Percentiles rank a stretch among this genome's conserved stretches.
Conservation (phyloP, 2,888 invertebrate genomes). For the Sarcophaga caerulescens region DNA sequence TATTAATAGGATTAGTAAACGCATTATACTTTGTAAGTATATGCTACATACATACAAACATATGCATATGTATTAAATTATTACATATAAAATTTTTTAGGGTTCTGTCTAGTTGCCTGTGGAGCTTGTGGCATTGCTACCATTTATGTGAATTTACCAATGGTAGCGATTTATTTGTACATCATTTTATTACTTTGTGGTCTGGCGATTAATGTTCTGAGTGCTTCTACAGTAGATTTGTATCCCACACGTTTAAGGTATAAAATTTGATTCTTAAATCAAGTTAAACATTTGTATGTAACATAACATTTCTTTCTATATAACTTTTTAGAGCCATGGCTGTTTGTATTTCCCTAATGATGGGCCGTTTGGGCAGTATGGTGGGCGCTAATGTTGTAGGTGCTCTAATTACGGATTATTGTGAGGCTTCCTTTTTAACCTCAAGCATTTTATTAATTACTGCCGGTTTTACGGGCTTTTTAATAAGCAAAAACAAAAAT, state of each 20-base stretch:
- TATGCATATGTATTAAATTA: background rate
- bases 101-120: conserved; percentile 71
- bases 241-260: conserved; percentile 79
- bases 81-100: conserved; percentile 57
- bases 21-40: conserved; percentile 74
- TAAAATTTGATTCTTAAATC: background rate
- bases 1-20: conserved; percentile 75
- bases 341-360: conserved; percentile 82
- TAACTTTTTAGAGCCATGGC: conserved; percentile 81
- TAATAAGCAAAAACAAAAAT: conserved; percentile 71
- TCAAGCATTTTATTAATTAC: conserved; percentile 73
- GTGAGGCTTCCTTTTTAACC: conserved; percentile 80
- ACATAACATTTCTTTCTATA: background rate
- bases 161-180: conserved; percentile 74
- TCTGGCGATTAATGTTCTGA: conserved; percentile 76
- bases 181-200: conserved; percentile 74
- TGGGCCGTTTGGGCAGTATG: conserved; percentile 82
- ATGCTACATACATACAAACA: background rate
- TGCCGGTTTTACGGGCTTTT: conserved; percentile 73
- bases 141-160: conserved; percentile 71
- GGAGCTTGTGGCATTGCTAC: conserved; percentile 73
- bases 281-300: background rate
- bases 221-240: conserved; percentile 77
- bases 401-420: conserved; percentile 80
- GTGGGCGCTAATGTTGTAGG: conserved; percentile 82